Conservation (phyloP, 2,797 vertebrate species). For the Typhlichthys subterraneus region DNA sequence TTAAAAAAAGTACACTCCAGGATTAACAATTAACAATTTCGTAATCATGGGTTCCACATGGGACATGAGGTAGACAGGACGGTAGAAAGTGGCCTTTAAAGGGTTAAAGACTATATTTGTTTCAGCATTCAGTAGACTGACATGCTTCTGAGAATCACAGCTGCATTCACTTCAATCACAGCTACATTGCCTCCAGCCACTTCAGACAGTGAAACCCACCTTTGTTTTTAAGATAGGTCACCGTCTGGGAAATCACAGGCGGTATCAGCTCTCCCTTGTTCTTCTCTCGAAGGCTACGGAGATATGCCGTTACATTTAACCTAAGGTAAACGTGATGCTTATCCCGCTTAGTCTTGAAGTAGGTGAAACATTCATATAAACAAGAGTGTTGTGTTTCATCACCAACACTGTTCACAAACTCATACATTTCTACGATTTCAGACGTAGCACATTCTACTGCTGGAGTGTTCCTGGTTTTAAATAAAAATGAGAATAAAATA, state of each 20-base stretch:
- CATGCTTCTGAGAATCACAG: too few relatives aligned
- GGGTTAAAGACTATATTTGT: too few relatives aligned
- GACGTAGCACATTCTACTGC: too few relatives aligned
- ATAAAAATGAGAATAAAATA: neutral
- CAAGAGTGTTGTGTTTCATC: too few relatives aligned
- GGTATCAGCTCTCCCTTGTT: conserved; percentile 79
- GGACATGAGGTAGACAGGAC: too few relatives aligned
- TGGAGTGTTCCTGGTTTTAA: too few relatives aligned
- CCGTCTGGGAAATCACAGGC: conserved; percentile 77
- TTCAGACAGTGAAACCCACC: conserved; percentile 65
- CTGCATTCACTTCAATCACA: neutral
- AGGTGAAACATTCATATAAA: neutral
- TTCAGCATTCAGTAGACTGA: too few relatives aligned
- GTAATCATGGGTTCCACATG: too few relatives aligned
- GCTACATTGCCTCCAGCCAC: neutral
- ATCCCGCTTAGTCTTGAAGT: neutral
- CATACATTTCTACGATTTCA: neutral
- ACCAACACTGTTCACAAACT: neutral
- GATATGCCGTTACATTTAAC: neutral
- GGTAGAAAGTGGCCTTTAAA: too few relatives aligned
- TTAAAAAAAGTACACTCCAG: too few relatives aligned
- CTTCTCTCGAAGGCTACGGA: conserved; percentile 83
- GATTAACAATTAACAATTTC: too few relatives aligned
- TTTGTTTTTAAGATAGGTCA: conserved; percentile 82
- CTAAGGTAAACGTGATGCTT: neutral